Percentiles rank a stretch among this genome's conserved stretches.
These are phyloP conservation scores for Megaceryle alcyon DNA, from an alignment of 2,797 vertebrate genomes.

Conservation along the genomic window DNA sequence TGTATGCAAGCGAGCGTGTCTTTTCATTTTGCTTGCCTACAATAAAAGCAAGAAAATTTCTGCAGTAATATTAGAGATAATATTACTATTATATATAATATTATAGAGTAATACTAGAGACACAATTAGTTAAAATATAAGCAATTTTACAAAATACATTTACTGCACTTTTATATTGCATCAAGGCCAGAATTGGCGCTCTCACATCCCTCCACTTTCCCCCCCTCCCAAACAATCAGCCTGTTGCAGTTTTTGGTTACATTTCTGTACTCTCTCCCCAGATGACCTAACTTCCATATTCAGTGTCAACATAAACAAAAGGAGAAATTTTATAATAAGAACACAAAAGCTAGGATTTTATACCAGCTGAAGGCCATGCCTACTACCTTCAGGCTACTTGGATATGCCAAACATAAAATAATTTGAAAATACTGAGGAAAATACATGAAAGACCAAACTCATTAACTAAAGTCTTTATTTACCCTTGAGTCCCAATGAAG, in stretches of 20 bases:
- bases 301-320: not conserved
- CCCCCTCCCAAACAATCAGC: not conserved
- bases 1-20: slow-evolving; percentile 67
- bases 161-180: not conserved
- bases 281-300: not conserved
- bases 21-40: slow-evolving; percentile 77
- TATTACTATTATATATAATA: no score
- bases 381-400: not conserved
- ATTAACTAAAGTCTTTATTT: not conserved
- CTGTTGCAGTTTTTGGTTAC: not conserved
- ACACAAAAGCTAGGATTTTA: not conserved
- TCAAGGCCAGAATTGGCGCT: not conserved
- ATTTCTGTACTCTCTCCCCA: not conserved
- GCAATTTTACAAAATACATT: not conserved
- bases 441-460: not conserved
- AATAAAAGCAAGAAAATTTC: not conserved
- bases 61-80: not conserved
- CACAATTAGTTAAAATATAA: not conserved
- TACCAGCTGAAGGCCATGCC: not conserved
- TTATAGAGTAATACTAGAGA: no score
- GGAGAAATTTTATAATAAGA: not conserved
- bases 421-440: not conserved
- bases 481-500: not conserved
- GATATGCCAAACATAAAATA: not conserved
- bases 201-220: rapidly evolving